Evolutionary conservation across 2,113 vertebrate species (phyloP).

Genomic region (Equus quagga): DNA sequence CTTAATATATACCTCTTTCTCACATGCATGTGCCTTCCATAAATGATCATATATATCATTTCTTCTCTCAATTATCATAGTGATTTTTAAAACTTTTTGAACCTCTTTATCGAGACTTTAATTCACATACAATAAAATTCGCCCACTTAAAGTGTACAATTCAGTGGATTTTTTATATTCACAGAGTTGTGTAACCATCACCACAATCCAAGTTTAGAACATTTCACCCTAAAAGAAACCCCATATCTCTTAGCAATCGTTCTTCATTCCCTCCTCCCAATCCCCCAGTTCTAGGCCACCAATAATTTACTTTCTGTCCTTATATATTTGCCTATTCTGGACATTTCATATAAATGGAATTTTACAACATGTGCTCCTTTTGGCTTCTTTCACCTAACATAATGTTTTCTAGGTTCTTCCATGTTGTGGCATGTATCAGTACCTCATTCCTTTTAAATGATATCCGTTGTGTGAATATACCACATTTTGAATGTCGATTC

Average conservation of each 20-base stretch:
- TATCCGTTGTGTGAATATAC: neutral
- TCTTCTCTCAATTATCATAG: neutral
- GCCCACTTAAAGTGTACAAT: neutral
- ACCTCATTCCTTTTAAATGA: neutral
- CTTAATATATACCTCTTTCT: neutral
- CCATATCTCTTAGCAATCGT: neutral
- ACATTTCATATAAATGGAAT: neutral
- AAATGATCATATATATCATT: neutral
- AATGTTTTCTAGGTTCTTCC: neutral
- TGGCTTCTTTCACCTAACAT: neutral
- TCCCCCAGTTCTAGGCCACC: neutral
- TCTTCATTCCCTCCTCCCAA: neutral
- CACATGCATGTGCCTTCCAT: neutral
- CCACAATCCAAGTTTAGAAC: neutral
- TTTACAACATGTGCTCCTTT: neutral
- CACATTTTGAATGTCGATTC: neutral
- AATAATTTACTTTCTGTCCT: neutral
- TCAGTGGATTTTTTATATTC: neutral
- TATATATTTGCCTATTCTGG: neutral
- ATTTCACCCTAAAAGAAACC: neutral
- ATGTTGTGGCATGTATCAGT: neutral
- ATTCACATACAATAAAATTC: neutral
- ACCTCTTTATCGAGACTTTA: neutral
- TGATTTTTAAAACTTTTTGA: neutral
- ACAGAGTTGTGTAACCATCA: neutral